phyloP scores from a whole-genome alignment of 2,888 invertebrate species.

The Bombylius major region DNA sequence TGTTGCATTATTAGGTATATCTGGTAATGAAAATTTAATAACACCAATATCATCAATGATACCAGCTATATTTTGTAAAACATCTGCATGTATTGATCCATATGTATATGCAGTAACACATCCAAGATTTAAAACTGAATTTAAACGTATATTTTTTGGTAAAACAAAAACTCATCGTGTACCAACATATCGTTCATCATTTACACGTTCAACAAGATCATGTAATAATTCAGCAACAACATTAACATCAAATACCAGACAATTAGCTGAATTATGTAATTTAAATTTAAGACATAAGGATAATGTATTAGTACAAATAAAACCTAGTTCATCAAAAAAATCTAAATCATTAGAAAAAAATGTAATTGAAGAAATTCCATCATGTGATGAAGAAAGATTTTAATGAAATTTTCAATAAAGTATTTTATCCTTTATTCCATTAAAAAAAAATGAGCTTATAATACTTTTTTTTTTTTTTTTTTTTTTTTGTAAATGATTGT shows the following conservation, averaged over 20 bases:
- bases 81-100: constrained; percentile 69
- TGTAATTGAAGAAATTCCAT: no score
- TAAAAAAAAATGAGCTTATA: no score
- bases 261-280: neutral
- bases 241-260: no score
- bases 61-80: constrained; percentile 68
- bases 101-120: constrained; percentile 69
- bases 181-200: constrained; percentile 28
- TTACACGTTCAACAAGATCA: constrained; percentile 22
- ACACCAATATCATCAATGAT: constrained; percentile 61
- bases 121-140: constrained; percentile 57
- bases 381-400: no score
- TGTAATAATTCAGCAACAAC: no score
- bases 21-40: constrained; percentile 48
- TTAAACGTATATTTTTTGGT: constrained; percentile 25
- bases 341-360: no score
- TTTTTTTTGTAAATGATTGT: no score
- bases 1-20: constrained; percentile 60
- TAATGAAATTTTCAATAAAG: no score
- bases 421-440: no score
- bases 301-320: no score
- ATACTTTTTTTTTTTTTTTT: no score
- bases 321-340: no score
- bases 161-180: constrained; percentile 23
- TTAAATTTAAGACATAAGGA: neutral